Conservation (phyloP, 2,797 vertebrate genomes). For the Sternarchorhynchus goeldii region DNA sequence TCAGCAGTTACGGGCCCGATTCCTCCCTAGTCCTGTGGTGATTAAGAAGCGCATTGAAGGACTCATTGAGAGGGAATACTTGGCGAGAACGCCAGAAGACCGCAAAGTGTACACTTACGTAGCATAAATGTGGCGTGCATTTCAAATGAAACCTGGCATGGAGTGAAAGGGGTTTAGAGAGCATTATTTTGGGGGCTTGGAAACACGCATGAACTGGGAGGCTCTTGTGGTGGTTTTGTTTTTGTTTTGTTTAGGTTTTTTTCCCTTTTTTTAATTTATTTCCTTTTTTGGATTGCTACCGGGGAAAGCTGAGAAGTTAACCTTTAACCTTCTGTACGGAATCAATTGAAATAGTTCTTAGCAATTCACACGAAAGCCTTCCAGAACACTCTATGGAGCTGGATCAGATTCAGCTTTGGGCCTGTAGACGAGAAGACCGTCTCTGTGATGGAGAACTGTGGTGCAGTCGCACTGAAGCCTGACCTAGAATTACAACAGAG, state of each 20-base stretch:
- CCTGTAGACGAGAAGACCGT: constrained; percentile 38
- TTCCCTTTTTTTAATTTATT: constrained; percentile 75
- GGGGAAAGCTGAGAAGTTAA: constrained; percentile 79
- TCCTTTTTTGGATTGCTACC: constrained; percentile 81
- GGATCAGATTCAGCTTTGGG: constrained; percentile 49
- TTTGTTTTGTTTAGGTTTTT: constrained; percentile 89
- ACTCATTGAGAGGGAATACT: constrained; percentile 99
- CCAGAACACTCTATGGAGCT: constrained; percentile 40
- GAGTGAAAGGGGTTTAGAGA: constrained; percentile 59
- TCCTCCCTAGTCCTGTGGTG: constrained; percentile 99
- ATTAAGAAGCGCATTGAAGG: constrained; percentile 99
- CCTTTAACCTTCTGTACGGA: constrained; percentile 39
- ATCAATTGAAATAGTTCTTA: constrained; percentile 50
- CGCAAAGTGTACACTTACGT: constrained; percentile 99
- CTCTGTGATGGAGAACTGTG: constrained; percentile 46
- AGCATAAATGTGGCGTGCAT: constrained; percentile 87
- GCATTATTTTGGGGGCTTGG: constrained; percentile 73
- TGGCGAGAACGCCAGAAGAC: constrained; percentile 99
- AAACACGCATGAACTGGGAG: constrained; percentile 90
- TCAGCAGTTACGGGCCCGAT: constrained; percentile 96
- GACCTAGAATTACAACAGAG: constrained; percentile 74
- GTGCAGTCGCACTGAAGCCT: constrained; percentile 77
- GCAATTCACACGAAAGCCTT: constrained; percentile 49
- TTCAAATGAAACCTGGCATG: constrained; percentile 51
- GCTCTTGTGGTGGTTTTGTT: constrained; percentile 91